Percentiles rank a stretch among this genome's conserved stretches.
phyloP scores from a whole-genome alignment of 2,797 vertebrate species.

The Alosa sapidissima region DNA sequence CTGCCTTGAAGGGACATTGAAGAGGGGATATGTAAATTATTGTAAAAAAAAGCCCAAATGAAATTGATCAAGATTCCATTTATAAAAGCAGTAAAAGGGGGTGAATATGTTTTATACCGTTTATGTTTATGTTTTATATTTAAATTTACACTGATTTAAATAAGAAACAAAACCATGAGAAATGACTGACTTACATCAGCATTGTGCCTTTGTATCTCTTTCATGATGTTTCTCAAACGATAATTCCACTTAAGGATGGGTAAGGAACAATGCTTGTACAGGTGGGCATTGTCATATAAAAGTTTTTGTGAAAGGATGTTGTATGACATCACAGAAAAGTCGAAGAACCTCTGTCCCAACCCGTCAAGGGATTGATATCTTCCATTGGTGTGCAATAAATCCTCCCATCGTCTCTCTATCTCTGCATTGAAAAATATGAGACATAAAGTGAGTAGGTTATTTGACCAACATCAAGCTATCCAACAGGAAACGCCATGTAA shows the following conservation, averaged over 20 bases:
- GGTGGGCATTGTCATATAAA: constrained; percentile 84
- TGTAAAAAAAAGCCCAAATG: too few relatives aligned
- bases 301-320: constrained; percentile 96
- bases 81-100: too few relatives aligned
- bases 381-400: constrained; percentile 63
- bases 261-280: constrained; percentile 87
- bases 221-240: constrained; percentile 86
- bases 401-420: constrained; percentile 85
- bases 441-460: neutral
- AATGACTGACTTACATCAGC: constrained; percentile 84
- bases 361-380: constrained; percentile 51
- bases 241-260: constrained; percentile 79
- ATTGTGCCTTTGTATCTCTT: constrained; percentile 80
- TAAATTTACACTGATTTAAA: too few relatives aligned
- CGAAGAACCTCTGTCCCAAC: constrained; percentile 67
- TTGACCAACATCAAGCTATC: neutral
- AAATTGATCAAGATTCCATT: too few relatives aligned
- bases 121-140: too few relatives aligned
- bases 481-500: neutral
- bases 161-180: neutral
- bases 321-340: constrained; percentile 95
- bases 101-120: too few relatives aligned
- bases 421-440: constrained; percentile 51
- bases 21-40: too few relatives aligned
- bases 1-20: too few relatives aligned